Conservation (phyloP, 2,888 invertebrate genomes). For the Ectemnius lituratus region DNA sequence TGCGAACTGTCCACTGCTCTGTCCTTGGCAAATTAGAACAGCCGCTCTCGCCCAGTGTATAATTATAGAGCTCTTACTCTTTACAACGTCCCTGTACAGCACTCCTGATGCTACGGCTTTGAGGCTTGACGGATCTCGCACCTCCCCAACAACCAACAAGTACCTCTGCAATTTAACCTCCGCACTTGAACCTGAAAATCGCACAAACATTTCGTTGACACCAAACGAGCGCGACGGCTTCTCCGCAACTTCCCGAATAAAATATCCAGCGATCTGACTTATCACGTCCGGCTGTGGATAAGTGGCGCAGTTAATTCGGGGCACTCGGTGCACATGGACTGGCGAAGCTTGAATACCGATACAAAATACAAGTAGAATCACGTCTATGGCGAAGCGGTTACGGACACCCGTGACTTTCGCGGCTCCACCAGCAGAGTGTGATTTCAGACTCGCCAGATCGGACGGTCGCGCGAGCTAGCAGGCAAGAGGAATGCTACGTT, state of each 20-base stretch:
- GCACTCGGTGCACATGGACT: too few species aligned
- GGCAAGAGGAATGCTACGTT: too few species aligned
- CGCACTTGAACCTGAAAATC: constrained; percentile 50
- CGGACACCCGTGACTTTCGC: too few species aligned
- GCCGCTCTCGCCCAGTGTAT: constrained; percentile 59
- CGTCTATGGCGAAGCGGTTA: too few species aligned
- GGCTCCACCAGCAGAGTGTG: too few species aligned
- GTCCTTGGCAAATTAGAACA: constrained; percentile 71
- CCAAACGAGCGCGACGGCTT: constrained; percentile 1
- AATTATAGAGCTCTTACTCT: constrained; percentile 47
- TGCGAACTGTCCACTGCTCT: constrained; percentile 35
- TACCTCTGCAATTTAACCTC: background rate
- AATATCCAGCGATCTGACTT: constrained; percentile 22
- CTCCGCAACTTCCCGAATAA: background rate
- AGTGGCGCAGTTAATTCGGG: too few species aligned
- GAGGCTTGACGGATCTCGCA: constrained; percentile 32
- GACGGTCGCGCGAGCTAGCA: too few species aligned
- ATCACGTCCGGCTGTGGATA: background rate
- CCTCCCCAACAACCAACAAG: constrained; percentile 41
- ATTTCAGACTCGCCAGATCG: too few species aligned
- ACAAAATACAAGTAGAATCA: too few species aligned
- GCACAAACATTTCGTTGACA: constrained; percentile 20
- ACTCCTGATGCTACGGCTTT: constrained; percentile 45
- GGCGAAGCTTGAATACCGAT: too few species aligned
- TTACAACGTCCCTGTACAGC: constrained; percentile 54